Percentiles rank a stretch among this genome's conserved stretches.
Conservation (phyloP, 2,888 invertebrate species). For the Malthinus flaveolus region DNA sequence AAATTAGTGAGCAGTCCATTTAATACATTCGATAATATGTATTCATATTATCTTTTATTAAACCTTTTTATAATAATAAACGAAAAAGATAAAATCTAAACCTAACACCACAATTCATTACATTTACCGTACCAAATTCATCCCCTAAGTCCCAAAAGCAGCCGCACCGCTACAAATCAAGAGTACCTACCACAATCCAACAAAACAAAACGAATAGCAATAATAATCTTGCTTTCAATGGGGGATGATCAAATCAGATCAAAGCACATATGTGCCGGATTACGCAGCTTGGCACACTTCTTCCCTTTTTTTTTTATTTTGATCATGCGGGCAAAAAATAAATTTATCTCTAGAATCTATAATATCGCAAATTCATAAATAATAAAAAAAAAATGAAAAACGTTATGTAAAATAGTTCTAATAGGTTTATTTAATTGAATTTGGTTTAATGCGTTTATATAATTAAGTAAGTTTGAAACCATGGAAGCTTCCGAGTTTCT, state of each 20-base stretch:
- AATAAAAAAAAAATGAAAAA: slow-evolving; percentile 14
- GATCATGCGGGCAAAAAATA: slow-evolving; percentile 22
- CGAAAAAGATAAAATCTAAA: slow-evolving; percentile 31
- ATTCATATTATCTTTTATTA: no score
- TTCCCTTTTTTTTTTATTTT: slow-evolving; percentile 14
- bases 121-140: slow-evolving; percentile 39
- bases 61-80: slow-evolving; percentile 19
- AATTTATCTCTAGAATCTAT: slow-evolving; percentile 19
- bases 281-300: slow-evolving; percentile 34
- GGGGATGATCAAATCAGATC: slow-evolving; percentile 47
- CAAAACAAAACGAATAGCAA: slow-evolving; percentile 36
- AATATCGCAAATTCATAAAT: no score
- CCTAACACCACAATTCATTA: slow-evolving; percentile 43
- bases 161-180: slow-evolving; percentile 41
- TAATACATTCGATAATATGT: no score
- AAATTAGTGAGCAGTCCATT: no score
- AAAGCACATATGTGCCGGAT: slow-evolving; percentile 48
- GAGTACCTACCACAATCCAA: slow-evolving; percentile 29
- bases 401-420: slow-evolving; percentile 12
- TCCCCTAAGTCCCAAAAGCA: slow-evolving; percentile 39
- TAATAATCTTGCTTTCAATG: slow-evolving; percentile 43
- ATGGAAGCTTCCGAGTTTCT: slow-evolving; percentile 3
- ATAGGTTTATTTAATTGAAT: slow-evolving; percentile 1
- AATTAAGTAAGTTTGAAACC: background rate
- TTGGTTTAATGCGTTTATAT: background rate